Base-by-base conservation (phyloP, 2,797 vertebrate genomes). In the Sardinella longiceps region DNA sequence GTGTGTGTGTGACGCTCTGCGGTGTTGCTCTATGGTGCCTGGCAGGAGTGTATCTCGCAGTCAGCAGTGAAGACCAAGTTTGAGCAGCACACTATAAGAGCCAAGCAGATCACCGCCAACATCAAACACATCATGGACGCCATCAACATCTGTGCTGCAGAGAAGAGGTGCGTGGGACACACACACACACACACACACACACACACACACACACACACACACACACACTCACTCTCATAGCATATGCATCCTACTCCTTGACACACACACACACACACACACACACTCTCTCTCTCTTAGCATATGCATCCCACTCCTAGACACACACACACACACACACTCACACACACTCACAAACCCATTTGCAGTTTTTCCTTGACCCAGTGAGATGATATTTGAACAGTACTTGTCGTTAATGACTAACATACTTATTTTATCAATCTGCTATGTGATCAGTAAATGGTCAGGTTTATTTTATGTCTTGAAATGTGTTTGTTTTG, bases 41-140 rank as follows among this genome's bases (percentile, higher is more conserved):
- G 97, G 97, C 96, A 99, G 98, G 98, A 99, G 97, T 99, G 98
- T 98, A 99, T 99, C 98, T 99, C 98, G 97, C 97, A 99, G 96
- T 99, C 98, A 99, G 98, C 98, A 96, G 98, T 99, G 98, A 99
- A 98, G 98, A 99, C 98, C 95, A 99, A 99, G 97, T 99, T 99
- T 98, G 98, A 99, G 89, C 98, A 99, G 96, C 98, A 99, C 97
- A 99, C 98, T 93, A 96, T 99, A 97, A 98, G 97, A 96, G 98
- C 98, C 96, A 98, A 97, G 96, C 98, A 97, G 96, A 99, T 99
- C 94, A 97, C 97, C 95, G 97, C 97, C 92, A 97, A 96, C 92
- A 97, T 99, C 95, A 96, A 98, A 96, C 90, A 88, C 93, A 97
- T 99, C 96, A 98, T 99, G 98, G 98, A 99, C 93, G 88, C 93